Evolutionary conservation across 2,888 invertebrate species (phyloP).

Genomic region (Erannis defoliaria): DNA sequence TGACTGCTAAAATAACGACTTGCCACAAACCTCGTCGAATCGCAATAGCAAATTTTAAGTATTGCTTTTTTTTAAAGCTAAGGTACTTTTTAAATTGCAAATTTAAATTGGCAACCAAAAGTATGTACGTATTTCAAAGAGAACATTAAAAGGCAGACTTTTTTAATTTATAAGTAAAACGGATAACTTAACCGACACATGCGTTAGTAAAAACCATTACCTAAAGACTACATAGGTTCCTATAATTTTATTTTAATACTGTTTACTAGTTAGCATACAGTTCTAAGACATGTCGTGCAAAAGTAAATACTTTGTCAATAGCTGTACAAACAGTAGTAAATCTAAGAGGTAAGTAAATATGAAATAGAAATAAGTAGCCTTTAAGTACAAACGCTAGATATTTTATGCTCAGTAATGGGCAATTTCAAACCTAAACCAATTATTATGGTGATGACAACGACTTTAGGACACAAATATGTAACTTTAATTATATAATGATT

Average conservation of each 20-base stretch:
- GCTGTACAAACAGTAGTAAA: constrained; percentile 3
- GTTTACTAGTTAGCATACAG: background rate
- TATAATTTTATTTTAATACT: background rate
- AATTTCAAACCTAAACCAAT: no score
- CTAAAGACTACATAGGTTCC: background rate
- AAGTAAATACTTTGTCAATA: constrained; percentile 7
- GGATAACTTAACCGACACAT: background rate
- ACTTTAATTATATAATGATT: no score
- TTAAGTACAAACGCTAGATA: background rate
- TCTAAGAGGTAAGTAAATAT: constrained; percentile 5
- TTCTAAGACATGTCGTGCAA: constrained; percentile 1
- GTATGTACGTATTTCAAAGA: background rate
- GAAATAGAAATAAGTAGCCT: background rate
- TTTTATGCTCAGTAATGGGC: no score
- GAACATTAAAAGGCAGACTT: background rate
- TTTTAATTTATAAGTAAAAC: background rate
- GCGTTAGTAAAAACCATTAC: no score
- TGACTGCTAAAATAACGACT: background rate
- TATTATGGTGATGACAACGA: no score
- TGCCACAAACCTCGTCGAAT: no score
- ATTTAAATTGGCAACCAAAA: no score
- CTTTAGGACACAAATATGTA: no score
- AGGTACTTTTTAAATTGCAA: no score
- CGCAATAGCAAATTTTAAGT: no score
- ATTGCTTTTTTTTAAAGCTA: no score